phyloP scores from a whole-genome alignment of 23 tunicate species.

The Halocynthia aurantium region DNA sequence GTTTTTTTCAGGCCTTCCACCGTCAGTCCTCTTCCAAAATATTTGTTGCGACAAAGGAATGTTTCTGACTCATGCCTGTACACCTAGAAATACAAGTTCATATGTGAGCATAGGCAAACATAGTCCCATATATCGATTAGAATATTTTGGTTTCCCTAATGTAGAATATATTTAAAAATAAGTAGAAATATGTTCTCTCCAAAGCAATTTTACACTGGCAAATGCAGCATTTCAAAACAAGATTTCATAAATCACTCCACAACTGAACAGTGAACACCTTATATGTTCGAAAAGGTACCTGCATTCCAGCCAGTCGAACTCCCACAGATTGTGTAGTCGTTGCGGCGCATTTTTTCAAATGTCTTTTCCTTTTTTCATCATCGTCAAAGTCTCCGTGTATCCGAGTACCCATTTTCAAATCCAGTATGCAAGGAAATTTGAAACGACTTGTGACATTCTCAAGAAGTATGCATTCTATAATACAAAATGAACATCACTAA shows the following conservation, averaged over 20 bases:
- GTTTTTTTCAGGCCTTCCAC: constrained; percentile 32
- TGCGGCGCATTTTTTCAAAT: constrained; percentile 54
- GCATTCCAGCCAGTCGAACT: constrained; percentile 84
- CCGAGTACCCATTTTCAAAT: constrained; percentile 96
- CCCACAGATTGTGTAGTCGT: constrained; percentile 87
- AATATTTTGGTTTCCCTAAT: no score
- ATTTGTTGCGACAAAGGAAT: constrained; percentile 77
- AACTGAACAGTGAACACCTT: neutral
- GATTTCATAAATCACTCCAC: neutral
- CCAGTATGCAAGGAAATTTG: constrained; percentile 80
- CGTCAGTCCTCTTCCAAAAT: constrained; percentile 69
- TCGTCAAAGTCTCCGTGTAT: constrained; percentile 78
- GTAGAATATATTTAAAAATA: no score
- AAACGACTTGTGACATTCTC: constrained; percentile 87
- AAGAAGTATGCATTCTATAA: constrained; percentile 83
- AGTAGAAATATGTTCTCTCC: no score
- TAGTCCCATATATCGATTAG: no score
- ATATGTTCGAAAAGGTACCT: constrained; percentile 27
- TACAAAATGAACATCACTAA: neutral
- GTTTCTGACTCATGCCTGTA: constrained; percentile 36
- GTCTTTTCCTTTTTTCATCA: constrained; percentile 62
- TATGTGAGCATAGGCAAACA: neutral
- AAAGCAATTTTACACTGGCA: neutral
- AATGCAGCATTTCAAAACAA: neutral
- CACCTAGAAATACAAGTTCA: constrained; percentile 37